Percentiles rank a stretch among this genome's conserved stretches.
Conservation (phyloP, 2,888 invertebrate species). For the Limnephilus lunatus region DNA sequence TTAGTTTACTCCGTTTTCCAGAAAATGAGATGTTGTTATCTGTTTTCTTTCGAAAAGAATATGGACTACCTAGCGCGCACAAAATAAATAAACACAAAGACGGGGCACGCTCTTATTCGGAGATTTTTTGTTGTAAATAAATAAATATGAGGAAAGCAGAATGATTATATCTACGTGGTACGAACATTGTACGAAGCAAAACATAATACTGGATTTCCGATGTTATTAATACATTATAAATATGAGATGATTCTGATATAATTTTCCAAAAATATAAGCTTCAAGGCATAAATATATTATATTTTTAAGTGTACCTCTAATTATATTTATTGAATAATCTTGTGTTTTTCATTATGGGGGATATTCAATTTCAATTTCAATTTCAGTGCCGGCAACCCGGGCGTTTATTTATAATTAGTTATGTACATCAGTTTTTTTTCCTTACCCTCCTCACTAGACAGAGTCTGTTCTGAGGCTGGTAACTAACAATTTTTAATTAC, state of each 20-base stretch:
- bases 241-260: not conserved
- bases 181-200: not conserved
- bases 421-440: too few relatives aligned
- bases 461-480: too few relatives aligned
- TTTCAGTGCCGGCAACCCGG: too few relatives aligned
- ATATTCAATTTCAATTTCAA: too few relatives aligned
- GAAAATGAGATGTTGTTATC: not conserved
- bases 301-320: too few relatives aligned
- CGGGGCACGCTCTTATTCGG: not conserved
- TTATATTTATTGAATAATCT: too few relatives aligned
- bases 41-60: not conserved
- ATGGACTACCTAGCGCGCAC: not conserved
- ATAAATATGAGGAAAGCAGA: not conserved
- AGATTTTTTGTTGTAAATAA: not conserved
- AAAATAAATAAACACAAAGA: not conserved
- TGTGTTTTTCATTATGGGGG: too few relatives aligned
- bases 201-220: not conserved
- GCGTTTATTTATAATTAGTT: too few relatives aligned
- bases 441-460: too few relatives aligned
- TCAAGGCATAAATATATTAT: too few relatives aligned
- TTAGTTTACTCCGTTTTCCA: not conserved
- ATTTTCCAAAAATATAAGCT: not conserved
- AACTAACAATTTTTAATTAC: too few relatives aligned
- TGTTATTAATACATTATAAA: not conserved
- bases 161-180: not conserved